Evolutionary conservation across 2,797 vertebrate genomes (phyloP), one percentile per base, ranked within the genome.

Genomic region (Eremophila alpestris): DNA sequence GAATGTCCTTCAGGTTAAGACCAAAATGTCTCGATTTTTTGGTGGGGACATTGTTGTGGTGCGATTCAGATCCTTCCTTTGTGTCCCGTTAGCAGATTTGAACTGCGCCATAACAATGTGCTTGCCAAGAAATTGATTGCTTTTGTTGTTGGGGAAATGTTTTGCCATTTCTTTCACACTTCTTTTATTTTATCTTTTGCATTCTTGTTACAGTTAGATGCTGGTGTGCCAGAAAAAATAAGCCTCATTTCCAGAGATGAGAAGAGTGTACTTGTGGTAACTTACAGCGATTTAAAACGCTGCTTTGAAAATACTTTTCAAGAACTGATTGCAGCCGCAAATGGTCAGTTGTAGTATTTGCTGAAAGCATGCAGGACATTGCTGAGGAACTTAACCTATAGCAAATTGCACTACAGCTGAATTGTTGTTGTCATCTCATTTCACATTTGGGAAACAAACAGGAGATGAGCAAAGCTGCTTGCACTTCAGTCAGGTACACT

Each of bases 231-330:
- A 89, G 99, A 99, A 98, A 99, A 99, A 98, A 99, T 99, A 97
- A 99, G 99, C 97, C 98, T 99, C 97, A 99, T 99, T 97, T 99
- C 99, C 95, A 99, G 99, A 97, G 99, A 99, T 58, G 99, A 99
- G 98, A 99, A 99, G 98, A 99, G 99, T 73, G 99, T 99, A 89
- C 98, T 99, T 95, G 99, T 99, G 97, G 99, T 99, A 97, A 99
- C 99, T 60, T 99, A 99, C 98, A 99, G 99, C 51, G 99, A 99
- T 98, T 98, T 99, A 97, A 99, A 99, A 97, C 99, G 99, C 97
- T 99, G 99, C 98, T 99, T 99, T 95, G 99, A 99, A 98, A 99
- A 99, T 96, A 99, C 99, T 98, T 99, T 99, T 98, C 99, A 99
- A 98, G 99, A 99, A 99, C 99, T 99, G 98, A 98, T 99, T 97